Base-by-base conservation (phyloP, 64 coral and sea anemone genomes). In the Astreopora myriophthalma region DNA sequence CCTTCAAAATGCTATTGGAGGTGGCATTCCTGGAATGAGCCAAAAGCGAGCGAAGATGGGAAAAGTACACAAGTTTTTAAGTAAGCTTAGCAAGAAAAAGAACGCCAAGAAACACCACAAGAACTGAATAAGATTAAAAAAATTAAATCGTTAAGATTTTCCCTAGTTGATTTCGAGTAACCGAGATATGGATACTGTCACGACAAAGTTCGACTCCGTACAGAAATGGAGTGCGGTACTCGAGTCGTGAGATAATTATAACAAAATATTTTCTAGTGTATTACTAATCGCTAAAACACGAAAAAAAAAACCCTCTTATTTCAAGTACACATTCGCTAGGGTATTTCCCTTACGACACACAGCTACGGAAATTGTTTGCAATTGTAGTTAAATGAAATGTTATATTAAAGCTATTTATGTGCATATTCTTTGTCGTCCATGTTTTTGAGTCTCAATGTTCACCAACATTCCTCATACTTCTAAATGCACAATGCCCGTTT, bases 21-120 rank as follows among this genome's bases (percentile, higher is more conserved):
- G 79, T 16, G 57, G n/a, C 9, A 65, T 83, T 0, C 79, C 79
- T 6, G 79, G 79, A 12, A 61, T n/a, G 12, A 31, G 32, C 24
- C 79, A 83, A 34, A 83, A 83, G 13, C 79, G 79, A 25, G 34
- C 52, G 13, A 83, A 83, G 57, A 39, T 83, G 79, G 79, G 57
- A 63, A 81, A 81, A 81, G 78, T 81, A 65, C 79, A 64, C 33
- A 83, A 83, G 48, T 37, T 63, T 19, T 23, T 83, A 2, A 83
- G 79, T 64, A 83, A 83, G 58, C 52, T 64, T 25, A n/a, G 31
- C 30, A 83, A 83, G 52, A 83, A 55, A 31, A 83, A 83, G 79
- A 55, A 64, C 2, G 58, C 23, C 79, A 83, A 83, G 57, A 83
- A 57, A 28, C 79, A 83, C 33, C 52, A 39, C 28, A 83, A 38